Percentiles rank a stretch among this genome's conserved stretches.
Conservation (phyloP, 2,888 invertebrate genomes). For the Petrophora chlorosata region DNA sequence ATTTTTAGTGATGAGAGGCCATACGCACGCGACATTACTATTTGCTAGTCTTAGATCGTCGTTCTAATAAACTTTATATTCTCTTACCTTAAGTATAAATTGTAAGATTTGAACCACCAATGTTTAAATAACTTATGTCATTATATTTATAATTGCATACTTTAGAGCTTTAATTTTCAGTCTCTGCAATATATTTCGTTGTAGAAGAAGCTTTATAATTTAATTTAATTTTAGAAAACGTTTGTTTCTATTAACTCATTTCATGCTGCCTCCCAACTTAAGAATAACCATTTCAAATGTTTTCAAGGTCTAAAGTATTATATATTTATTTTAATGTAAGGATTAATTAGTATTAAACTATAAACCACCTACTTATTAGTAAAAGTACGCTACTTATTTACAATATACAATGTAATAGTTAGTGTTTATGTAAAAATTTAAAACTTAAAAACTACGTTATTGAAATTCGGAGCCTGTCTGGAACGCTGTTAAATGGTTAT, state of each 20-base stretch:
- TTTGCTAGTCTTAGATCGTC: constrained; percentile 52
- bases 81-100: background rate
- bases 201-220: no score
- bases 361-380: constrained; percentile 5
- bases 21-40: constrained; percentile 60
- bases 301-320: no score
- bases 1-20: constrained; percentile 57
- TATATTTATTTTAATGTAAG: no score
- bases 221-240: no score
- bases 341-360: no score
- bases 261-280: no score
- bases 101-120: constrained; percentile 31
- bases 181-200: no score
- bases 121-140: constrained; percentile 14
- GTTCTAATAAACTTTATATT: constrained; percentile 6
- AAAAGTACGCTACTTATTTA: background rate
- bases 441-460: constrained; percentile 43
- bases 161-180: background rate
- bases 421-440: background rate
- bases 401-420: no score
- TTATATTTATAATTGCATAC: background rate
- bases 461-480: constrained; percentile 39
- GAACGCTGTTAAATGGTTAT: constrained; percentile 62
- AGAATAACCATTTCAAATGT: no score
- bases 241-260: no score